phyloP scores from a whole-genome alignment of 2,888 invertebrate genomes.

The Mamestra brassicae region DNA sequence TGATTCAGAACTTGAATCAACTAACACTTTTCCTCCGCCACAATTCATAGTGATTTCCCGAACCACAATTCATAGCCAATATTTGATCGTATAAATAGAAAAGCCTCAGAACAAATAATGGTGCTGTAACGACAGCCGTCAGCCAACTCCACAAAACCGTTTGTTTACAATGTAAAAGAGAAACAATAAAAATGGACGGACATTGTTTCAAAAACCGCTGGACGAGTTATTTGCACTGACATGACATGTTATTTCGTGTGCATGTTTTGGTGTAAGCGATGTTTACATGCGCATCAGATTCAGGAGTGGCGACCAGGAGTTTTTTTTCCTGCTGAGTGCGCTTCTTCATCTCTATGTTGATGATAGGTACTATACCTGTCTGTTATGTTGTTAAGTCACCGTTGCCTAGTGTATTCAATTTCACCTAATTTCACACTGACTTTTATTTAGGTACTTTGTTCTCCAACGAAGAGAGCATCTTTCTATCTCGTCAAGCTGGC shows the following conservation, averaged over 20 bases:
- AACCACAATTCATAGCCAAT: conserved; percentile 2
- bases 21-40: neutral
- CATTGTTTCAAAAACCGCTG: neutral
- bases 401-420: neutral
- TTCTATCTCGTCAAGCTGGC: neutral
- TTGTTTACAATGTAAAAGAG: conserved; percentile 21
- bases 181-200: conserved; percentile 5
- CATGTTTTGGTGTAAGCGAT: neutral
- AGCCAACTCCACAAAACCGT: conserved; percentile 6
- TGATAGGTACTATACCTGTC: no score
- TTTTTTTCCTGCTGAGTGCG: neutral
- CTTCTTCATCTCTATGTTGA: no score
- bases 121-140: conserved; percentile 3
- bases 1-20: neutral
- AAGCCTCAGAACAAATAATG: conserved; percentile 29
- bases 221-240: neutral
- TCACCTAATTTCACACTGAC: neutral
- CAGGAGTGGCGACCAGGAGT: neutral
- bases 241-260: conserved; percentile 3
- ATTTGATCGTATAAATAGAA: conserved; percentile 23
- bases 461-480: neutral
- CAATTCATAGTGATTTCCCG: neutral
- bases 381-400: neutral
- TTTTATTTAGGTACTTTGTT: neutral
- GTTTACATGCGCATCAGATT: neutral